Evolutionary conservation across 2,113 vertebrate species (phyloP), one percentile per base, ranked within the genome.

Genomic region (Dryoscopus gambensis): DNA sequence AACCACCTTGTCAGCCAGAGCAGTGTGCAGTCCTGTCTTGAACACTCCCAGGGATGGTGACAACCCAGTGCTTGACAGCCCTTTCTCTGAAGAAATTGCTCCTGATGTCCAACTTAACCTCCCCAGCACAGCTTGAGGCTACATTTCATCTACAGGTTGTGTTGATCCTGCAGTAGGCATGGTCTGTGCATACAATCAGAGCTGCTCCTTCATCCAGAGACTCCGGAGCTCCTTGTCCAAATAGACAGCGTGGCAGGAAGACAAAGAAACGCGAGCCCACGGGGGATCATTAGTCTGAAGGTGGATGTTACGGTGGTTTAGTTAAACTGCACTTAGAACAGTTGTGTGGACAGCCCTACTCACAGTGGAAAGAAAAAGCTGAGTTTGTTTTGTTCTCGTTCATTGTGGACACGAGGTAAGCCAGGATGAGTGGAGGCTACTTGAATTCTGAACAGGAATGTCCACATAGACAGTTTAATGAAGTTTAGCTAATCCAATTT

Each of bases 401-500:
- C 47, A n/a, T 39, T 74, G 90, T 90, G 83, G 76, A 44, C 59
- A 55, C 28, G 73, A 84, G 17, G 69, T 24, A 87, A 89, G 52
- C 20, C 28, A 53, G 63, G 28, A 13, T 39, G 62, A 84, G 76
- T 28, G 79, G 49, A 89, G 46, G 25, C 76, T 90, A 5, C 96
- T 93, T 92, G 90, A 92, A 93, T 95, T 93, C 96, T 87, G 95
- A 87, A 77, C 76, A 89, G 93, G 55, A 89, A 89, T 93, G 91
- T 84, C 93, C 95, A 96, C 86, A 95, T 19, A 90, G 74, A 39
- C 77, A 83, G 39, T 96, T 93, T 95, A 93, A 96, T 96, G 95
- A 93, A 95, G 93, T 93, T 97, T 95, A 84, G 71, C 90, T 95
- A 93, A 96, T 95, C 73, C 86, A 95, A 89, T 97, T 93, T 92